phyloP scores from a whole-genome alignment of 2,113 vertebrate genomes.

The Sylvietta virens region DNA sequence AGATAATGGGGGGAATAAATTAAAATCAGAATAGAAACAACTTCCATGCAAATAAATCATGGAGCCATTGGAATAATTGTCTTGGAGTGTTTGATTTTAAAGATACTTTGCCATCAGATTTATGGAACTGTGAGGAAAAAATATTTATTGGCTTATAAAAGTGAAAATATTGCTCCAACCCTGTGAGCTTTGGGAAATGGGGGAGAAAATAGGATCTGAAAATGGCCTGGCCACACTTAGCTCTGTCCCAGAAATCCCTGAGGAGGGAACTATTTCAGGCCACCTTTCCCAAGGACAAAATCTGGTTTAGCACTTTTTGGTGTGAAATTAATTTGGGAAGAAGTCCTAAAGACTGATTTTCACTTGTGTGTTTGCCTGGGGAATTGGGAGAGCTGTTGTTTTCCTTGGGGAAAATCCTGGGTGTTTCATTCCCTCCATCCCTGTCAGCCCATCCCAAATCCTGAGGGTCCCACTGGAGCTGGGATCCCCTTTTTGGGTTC shows the following conservation, averaged over 20 bases:
- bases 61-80: neutral
- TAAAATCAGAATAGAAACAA: neutral
- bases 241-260: neutral
- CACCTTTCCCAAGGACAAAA: neutral
- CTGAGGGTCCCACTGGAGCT: neutral
- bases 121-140: neutral
- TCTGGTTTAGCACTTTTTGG: neutral
- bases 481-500: neutral
- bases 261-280: neutral
- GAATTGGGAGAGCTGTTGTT: neutral
- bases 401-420: neutral
- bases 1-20: neutral
- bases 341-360: neutral
- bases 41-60: neutral
- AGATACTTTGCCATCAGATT: neutral
- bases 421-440: neutral
- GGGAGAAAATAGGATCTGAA: constrained; percentile 57
- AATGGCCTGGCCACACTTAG: neutral
- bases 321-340: neutral
- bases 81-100: neutral
- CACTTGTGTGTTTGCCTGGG: neutral
- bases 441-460: neutral
- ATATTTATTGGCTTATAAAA: constrained; percentile 7
- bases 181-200: constrained; percentile 54
- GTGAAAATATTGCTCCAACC: constrained; percentile 39